Conservation (phyloP, 2,888 invertebrate genomes). For the Chrysolina americana region DNA sequence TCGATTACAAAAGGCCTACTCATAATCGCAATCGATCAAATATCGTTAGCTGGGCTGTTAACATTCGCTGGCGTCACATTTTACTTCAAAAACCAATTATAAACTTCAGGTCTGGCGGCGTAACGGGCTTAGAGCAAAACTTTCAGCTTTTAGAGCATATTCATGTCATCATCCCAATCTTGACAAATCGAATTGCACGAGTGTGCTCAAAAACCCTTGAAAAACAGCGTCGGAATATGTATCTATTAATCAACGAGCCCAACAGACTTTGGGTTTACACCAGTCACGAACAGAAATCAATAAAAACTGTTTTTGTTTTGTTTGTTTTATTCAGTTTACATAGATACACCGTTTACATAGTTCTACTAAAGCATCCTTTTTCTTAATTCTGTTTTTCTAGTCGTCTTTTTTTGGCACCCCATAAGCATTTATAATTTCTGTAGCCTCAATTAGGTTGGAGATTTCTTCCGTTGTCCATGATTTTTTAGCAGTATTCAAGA, state of each 20-base stretch:
- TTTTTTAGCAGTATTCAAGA: no score
- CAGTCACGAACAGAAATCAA: no score
- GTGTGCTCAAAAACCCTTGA: constrained; percentile 21
- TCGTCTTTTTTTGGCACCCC: no score
- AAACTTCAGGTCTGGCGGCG: constrained; percentile 24
- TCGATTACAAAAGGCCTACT: not conserved
- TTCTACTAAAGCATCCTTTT: no score
- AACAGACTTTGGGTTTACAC: no score
- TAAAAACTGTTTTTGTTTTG: no score
- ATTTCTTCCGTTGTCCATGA: no score
- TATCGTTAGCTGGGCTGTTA: constrained; percentile 29
- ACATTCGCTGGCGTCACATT: constrained; percentile 27
- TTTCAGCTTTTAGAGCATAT: constrained; percentile 19
- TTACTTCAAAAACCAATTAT: constrained; percentile 31
- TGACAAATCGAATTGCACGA: constrained; percentile 18
- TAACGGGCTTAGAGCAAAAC: constrained; percentile 22
- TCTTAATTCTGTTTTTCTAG: no score
- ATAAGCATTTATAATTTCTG: no score
- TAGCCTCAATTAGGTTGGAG: no score
- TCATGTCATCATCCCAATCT: constrained; percentile 20
- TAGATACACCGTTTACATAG: no score
- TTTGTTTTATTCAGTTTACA: no score
- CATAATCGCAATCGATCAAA: constrained; percentile 24
- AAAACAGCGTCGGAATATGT: constrained; percentile 9
- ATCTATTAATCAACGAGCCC: constrained; percentile 17